phyloP scores from a whole-genome alignment of 2,888 invertebrate species.

The Folsomia manolachei region DNA sequence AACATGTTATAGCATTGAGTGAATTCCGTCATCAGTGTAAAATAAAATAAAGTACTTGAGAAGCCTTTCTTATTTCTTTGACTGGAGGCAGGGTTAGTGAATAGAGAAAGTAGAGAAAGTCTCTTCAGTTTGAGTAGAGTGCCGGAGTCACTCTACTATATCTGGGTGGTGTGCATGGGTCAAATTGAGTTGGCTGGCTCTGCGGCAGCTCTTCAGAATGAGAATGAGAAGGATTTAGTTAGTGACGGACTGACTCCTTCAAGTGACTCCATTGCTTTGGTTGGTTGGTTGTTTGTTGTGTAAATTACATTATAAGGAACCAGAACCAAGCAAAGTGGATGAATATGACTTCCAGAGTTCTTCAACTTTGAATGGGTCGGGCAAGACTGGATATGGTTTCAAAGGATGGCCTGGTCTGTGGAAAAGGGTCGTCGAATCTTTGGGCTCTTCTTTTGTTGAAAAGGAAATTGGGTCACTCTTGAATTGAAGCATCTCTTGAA shows the following conservation, averaged over 20 bases:
- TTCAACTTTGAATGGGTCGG: not conserved
- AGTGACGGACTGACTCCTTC: not conserved
- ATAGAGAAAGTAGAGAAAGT: not conserved
- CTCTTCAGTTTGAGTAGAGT: not conserved
- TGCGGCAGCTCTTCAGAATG: not conserved
- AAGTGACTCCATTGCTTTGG: not conserved
- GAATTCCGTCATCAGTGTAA: slow-evolving; percentile 2
- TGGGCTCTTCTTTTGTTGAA: too few relatives aligned
- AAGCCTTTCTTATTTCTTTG: not conserved
- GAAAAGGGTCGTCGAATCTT: not conserved
- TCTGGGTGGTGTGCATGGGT: not conserved
- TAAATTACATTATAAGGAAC: slow-evolving; percentile 13
- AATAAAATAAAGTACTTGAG: slow-evolving; percentile 5
- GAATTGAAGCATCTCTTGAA: too few relatives aligned
- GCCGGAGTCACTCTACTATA: not conserved
- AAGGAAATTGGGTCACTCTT: slow-evolving; percentile 7
- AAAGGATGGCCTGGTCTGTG: not conserved
- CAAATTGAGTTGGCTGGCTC: not conserved
- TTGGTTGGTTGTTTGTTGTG: slow-evolving; percentile 9
- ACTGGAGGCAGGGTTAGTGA: too few relatives aligned
- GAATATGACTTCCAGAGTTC: not conserved
- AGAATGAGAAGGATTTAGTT: slow-evolving; percentile 14
- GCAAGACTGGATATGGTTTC: not conserved
- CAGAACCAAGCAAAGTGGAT: not conserved
- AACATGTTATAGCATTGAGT: not conserved